phyloP scores from a whole-genome alignment of 1,140 invertebrate species.

The Bombus pyrosoma region DNA sequence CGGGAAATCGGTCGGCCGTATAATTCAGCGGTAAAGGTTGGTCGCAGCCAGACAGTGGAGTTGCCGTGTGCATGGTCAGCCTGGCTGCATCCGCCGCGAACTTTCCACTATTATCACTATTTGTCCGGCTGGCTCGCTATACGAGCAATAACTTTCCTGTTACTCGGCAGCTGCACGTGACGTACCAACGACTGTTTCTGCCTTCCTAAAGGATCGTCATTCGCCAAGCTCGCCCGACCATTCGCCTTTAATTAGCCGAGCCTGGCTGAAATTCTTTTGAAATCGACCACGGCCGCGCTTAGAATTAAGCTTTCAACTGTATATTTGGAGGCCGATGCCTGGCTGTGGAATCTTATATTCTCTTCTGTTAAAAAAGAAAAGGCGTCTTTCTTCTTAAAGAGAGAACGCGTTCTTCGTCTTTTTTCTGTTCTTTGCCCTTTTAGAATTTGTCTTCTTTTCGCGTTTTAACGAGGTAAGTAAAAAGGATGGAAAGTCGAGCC shows the following conservation, averaged over 20 bases:
- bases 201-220: slow-evolving; percentile 20
- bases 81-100: slow-evolving; percentile 36
- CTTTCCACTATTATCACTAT: slow-evolving; percentile 57
- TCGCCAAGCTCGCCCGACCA: not conserved
- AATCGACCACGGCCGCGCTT: no score
- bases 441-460: not conserved
- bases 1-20: slow-evolving; percentile 27
- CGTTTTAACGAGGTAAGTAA: not conserved
- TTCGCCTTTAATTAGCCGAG: slow-evolving; percentile 29
- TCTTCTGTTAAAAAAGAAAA: not conserved
- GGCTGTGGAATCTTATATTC: not conserved
- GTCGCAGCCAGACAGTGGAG: slow-evolving; percentile 25
- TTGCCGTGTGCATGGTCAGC: slow-evolving; percentile 18
- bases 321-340: not conserved
- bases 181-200: slow-evolving; percentile 29
- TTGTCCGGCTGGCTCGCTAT: slow-evolving; percentile 13
- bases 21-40: slow-evolving; percentile 42
- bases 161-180: slow-evolving; percentile 33
- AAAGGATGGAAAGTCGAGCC: not conserved
- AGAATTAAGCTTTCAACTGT: no score
- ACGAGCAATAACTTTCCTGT: slow-evolving; percentile 48
- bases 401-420: not conserved
- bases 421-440: not conserved
- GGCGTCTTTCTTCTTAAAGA: not conserved
- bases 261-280: not conserved